Conservation (phyloP, 2,888 invertebrate species). For the Drosophila helvetica region DNA sequence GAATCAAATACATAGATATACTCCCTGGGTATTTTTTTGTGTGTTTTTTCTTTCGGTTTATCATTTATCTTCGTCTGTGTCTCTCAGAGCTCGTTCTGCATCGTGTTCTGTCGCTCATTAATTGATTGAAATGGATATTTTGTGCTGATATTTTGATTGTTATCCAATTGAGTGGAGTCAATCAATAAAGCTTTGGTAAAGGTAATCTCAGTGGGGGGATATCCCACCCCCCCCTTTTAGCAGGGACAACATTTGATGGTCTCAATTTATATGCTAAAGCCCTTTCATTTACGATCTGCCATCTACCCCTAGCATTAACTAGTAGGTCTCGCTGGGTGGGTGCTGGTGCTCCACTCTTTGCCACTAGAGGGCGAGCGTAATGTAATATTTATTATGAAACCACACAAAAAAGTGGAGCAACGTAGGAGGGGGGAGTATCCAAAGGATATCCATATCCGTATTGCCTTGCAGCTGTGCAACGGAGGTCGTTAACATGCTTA, state of each 20-base stretch:
- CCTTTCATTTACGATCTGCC: neutral
- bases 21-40: neutral
- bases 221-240: slow-evolving; percentile 8
- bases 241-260: neutral
- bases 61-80: slow-evolving; percentile 19
- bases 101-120: slow-evolving; percentile 10
- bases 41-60: neutral
- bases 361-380: slow-evolving; percentile 4
- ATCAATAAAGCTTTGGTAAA: slow-evolving; percentile 13
- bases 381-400: slow-evolving; percentile 21
- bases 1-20: neutral
- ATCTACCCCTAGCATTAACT: slow-evolving; percentile 2
- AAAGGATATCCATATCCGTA: neutral
- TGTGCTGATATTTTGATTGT: slow-evolving; percentile 14
- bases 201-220: slow-evolving; percentile 15
- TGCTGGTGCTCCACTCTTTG: too few relatives aligned
- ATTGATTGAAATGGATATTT: slow-evolving; percentile 37
- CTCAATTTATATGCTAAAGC: neutral
- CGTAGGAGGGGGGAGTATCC: neutral
- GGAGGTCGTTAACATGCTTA: slow-evolving; percentile 28
- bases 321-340: neutral
- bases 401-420: slow-evolving; percentile 17
- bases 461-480: neutral
- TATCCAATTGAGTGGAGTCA: slow-evolving; percentile 9
- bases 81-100: neutral